A percentile compares a stretch with the other conserved stretches of the same genome.
These are phyloP conservation scores for Nycteola revayana DNA, from an alignment of 2,888 invertebrate species.

Conservation along the genomic window DNA sequence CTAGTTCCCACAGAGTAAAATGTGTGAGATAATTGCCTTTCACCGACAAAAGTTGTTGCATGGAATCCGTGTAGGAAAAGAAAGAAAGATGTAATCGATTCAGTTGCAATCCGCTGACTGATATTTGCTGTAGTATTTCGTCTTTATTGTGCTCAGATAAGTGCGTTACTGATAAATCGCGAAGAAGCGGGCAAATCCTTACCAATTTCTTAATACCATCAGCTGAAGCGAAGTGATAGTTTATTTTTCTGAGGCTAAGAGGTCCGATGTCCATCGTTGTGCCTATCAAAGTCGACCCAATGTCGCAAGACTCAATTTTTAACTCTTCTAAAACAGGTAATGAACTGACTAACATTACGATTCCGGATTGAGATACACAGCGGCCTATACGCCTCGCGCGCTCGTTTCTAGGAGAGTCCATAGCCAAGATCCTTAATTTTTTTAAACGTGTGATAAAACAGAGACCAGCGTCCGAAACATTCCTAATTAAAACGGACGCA, in stretches of 20 bases:
- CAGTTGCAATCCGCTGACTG: slow-evolving; percentile 58
- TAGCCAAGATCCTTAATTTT: slow-evolving; percentile 61
- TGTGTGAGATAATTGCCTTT: slow-evolving; percentile 71
- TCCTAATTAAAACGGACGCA: slow-evolving; percentile 71
- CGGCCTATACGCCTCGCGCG: slow-evolving; percentile 64
- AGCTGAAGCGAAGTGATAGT: slow-evolving; percentile 71
- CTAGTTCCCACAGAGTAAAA: slow-evolving; percentile 73
- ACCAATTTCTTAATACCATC: slow-evolving; percentile 66
- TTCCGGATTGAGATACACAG: slow-evolving; percentile 71
- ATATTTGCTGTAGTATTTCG: slow-evolving; percentile 65
- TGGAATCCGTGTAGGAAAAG: slow-evolving; percentile 66
- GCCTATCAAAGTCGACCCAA: slow-evolving; percentile 71
- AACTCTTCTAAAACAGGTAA: slow-evolving; percentile 71
- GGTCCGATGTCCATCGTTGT: slow-evolving; percentile 60
- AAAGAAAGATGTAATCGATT: slow-evolving; percentile 67
- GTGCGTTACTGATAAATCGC: slow-evolving; percentile 70
- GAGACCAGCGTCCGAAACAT: slow-evolving; percentile 72
- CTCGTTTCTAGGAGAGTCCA: slow-evolving; percentile 76
- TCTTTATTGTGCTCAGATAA: slow-evolving; percentile 69
- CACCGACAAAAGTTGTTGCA: slow-evolving; percentile 57
- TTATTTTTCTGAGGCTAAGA: slow-evolving; percentile 67
- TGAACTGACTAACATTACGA: slow-evolving; percentile 61
- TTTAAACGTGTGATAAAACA: slow-evolving; percentile 61
- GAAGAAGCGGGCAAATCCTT: slow-evolving; percentile 67
- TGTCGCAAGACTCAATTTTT: slow-evolving; percentile 74